phyloP scores from a whole-genome alignment of 2,888 invertebrate genomes.

The Limenitis camilla region DNA sequence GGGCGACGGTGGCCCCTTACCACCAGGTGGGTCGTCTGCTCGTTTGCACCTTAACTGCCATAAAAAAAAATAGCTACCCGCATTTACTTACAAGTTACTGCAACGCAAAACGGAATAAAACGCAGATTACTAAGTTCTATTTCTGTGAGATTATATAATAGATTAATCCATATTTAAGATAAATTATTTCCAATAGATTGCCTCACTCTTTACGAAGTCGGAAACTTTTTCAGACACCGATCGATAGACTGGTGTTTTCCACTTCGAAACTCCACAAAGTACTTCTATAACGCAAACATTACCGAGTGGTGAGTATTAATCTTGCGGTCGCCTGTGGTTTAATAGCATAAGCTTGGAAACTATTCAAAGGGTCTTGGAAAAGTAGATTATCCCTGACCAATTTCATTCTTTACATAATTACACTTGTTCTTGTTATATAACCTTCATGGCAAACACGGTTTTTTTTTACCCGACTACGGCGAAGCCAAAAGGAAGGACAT shows the following conservation, averaged over 20 bases:
- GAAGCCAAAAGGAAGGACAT: no score
- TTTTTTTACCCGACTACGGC: no score
- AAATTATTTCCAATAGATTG: neutral
- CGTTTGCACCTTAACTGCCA: no score
- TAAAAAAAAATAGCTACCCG: no score
- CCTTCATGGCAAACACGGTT: no score
- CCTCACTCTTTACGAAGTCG: neutral
- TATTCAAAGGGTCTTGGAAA: neutral
- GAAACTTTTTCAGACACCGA: conserved; percentile 1
- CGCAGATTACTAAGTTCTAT: neutral
- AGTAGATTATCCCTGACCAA: neutral
- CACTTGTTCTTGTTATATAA: no score
- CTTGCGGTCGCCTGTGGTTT: neutral
- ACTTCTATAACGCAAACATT: conserved; percentile 6
- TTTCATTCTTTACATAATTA: neutral
- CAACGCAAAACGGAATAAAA: no score
- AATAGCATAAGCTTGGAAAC: neutral
- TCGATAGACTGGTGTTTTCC: conserved; percentile 3
- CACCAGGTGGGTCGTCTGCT: no score
- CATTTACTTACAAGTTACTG: no score
- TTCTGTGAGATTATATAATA: neutral
- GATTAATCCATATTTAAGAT: neutral
- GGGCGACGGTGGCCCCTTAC: no score
- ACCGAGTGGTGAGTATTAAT: conserved; percentile 4
- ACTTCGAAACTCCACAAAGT: conserved; percentile 3